Evolutionary conservation across 2,113 vertebrate species (phyloP), one percentile per base, ranked within the genome.

Genomic region (Cyprinus carpio): DNA sequence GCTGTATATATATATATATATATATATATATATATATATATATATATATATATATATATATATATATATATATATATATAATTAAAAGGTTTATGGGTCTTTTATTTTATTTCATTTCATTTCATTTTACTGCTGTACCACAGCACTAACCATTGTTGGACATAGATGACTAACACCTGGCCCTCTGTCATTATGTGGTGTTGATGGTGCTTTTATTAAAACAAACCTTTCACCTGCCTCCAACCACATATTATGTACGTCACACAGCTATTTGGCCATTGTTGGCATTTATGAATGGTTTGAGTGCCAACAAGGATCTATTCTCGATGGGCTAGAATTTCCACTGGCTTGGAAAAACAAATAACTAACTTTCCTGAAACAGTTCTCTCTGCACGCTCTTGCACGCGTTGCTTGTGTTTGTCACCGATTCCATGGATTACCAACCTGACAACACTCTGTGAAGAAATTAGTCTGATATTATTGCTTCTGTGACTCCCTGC

Each of bases 181-280:
- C 4, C 49, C 0, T 77, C 75, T 62, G 31, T 60, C 54, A 60
- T 78, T n/a, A 29, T 49, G 25, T 51, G 25, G 40, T 75, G 72
- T 49, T 56, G 43, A 58, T 23, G 5, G 51, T 56, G 27, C 51
- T 56, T 77, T 72, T 72, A 40, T 56, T 77, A 60, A 58, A 78
- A 56, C 29, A 56, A 78, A 15, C 76, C 12, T 79, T 77, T 62
- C 76, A 79, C 76, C 76, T 79, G 56, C 76, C 20, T 40, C 37
- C 23, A 27, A 40, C 12, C 7, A 25, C 31, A 34, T 5, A 27
- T 58, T 58, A 11, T 12, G 10, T 15, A 16, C 20, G 5, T 79
- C 34, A 16, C 75, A 12, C 51, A 6, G 18, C 27, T 9, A 6
- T 62, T n/a, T 25, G 13, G 31, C 23, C 23, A 43, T 79, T 79